phyloP scores from a whole-genome alignment of 2,113 vertebrate species.

The Delphinus delphis region DNA sequence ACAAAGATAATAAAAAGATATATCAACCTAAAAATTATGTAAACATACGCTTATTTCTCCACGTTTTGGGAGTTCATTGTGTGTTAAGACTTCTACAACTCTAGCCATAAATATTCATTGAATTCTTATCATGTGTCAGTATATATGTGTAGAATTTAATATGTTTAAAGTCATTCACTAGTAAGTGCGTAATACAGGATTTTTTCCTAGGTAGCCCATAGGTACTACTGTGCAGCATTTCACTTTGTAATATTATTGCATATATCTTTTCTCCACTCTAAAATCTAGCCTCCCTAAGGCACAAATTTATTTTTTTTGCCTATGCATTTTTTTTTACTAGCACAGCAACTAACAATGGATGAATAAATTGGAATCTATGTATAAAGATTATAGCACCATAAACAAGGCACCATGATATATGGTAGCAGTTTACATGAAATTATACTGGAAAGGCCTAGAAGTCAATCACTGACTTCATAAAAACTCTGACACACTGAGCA shows the following conservation, averaged over 20 bases:
- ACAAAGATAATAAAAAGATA: not conserved
- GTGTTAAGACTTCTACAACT: not conserved
- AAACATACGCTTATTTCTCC: not conserved
- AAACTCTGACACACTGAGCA: not conserved
- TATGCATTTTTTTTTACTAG: not conserved
- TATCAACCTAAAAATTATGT: not conserved
- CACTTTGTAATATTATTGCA: not conserved
- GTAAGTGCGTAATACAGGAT: not conserved
- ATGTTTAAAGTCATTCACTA: not conserved
- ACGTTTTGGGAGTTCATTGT: not conserved
- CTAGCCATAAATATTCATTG: not conserved
- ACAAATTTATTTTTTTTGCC: not conserved
- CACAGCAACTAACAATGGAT: not conserved
- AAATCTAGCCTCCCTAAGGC: not conserved
- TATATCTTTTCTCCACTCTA: not conserved
- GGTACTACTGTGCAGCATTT: not conserved
- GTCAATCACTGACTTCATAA: not conserved
- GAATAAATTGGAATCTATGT: not conserved
- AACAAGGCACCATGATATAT: not conserved
- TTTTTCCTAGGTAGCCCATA: not conserved
- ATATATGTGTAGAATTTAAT: not conserved
- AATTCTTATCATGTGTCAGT: not conserved
- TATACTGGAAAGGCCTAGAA: not conserved
- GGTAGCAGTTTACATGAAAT: not conserved
- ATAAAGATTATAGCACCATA: not conserved